Conservation (phyloP, 2,888 invertebrate species). For the Syritta pipiens region DNA sequence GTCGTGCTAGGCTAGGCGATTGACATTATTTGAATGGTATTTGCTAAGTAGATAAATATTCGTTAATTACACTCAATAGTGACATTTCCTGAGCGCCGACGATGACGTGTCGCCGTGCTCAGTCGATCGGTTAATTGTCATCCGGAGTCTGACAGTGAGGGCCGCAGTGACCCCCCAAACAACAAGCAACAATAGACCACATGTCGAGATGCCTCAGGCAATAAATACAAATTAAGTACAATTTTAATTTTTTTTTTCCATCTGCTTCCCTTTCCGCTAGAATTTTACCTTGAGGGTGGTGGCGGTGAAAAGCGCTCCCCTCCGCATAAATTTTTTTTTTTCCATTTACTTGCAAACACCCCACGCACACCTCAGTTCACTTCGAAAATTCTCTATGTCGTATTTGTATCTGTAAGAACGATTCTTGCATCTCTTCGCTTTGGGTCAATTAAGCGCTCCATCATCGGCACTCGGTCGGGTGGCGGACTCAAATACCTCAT, state of each 20-base stretch:
- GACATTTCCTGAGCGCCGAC: conserved; percentile 55
- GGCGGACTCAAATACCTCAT: conserved; percentile 10
- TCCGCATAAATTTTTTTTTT: conserved; percentile 4
- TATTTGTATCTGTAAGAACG: too few relatives aligned
- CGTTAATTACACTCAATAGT: conserved; percentile 61
- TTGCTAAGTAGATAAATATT: conserved; percentile 50
- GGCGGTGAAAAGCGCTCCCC: neutral
- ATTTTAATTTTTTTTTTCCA: conserved; percentile 42
- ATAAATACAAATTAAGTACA: conserved; percentile 55
- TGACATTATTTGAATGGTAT: conserved; percentile 7
- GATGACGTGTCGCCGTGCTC: conserved; percentile 26
- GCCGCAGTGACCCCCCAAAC: neutral
- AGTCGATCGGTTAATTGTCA: conserved; percentile 57
- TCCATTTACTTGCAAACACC: neutral
- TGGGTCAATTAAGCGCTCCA: conserved; percentile 61
- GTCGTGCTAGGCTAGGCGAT: neutral
- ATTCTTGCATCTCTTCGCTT: conserved; percentile 31
- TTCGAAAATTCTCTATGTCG: too few relatives aligned
- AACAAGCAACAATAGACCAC: conserved; percentile 42
- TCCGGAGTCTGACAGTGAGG: conserved; percentile 34
- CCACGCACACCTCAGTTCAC: neutral
- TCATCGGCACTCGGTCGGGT: conserved; percentile 51
- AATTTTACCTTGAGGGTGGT: conserved; percentile 16
- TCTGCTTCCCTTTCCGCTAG: conserved; percentile 18
- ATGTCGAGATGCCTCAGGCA: conserved; percentile 23